Conservation (phyloP, 2,797 vertebrate genomes). For the Aldrovandia affinis region DNA sequence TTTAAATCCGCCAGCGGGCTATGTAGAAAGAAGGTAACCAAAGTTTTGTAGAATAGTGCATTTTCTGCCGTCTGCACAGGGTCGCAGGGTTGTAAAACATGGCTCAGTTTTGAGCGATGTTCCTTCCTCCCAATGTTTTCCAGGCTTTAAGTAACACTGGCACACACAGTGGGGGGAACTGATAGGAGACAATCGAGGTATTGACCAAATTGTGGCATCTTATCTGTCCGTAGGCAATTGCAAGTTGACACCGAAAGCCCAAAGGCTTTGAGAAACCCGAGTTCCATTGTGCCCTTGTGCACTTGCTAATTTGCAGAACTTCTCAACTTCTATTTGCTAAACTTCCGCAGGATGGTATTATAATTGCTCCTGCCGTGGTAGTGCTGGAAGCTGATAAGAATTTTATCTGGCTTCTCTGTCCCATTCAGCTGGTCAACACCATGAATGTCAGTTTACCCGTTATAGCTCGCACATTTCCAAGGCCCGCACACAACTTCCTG, state of each 20-base stretch:
- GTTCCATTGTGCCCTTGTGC: background rate
- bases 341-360: background rate
- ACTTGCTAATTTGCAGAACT: background rate
- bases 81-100: background rate
- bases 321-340: background rate
- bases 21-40: conserved; percentile 20
- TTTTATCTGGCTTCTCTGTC: background rate
- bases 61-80: background rate
- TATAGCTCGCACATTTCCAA: background rate
- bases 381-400: background rate
- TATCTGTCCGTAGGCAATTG: background rate
- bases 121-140: background rate
- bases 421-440: background rate
- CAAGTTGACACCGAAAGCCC: background rate
- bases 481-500: background rate
- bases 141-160: background rate
- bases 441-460: background rate
- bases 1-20: background rate
- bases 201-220: conserved; percentile 2
- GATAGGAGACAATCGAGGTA: background rate
- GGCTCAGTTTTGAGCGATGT: background rate
- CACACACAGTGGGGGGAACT: background rate
- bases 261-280: background rate
- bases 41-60: conserved; percentile 8
- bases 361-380: background rate